Percentiles rank a stretch among this genome's conserved stretches.
Evolutionary conservation across 2,113 vertebrate genomes (phyloP).

Genomic region (Amphiprion percula): DNA sequence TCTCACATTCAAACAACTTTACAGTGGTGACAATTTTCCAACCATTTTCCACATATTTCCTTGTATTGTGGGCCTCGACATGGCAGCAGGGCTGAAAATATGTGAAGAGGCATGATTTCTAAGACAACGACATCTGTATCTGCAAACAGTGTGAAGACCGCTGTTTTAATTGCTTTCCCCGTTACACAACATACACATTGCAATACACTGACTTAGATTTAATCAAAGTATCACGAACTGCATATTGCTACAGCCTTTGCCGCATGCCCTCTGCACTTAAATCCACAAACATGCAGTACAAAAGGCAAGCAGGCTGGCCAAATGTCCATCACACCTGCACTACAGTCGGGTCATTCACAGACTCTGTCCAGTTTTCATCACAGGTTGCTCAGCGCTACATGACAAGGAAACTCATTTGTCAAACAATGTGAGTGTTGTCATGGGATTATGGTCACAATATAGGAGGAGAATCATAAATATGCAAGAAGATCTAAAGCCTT

Average conservation of each 20-base stretch:
- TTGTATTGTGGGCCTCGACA: conserved; percentile 22
- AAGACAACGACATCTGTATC: conserved; percentile 23
- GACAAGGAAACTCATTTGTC: conserved; percentile 63
- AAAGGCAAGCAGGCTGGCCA: conserved; percentile 26
- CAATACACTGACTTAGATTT: background rate
- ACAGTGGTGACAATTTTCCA: conserved; percentile 46
- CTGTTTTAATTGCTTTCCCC: conserved; percentile 3
- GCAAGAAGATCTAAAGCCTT: conserved; percentile 50
- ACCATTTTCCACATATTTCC: conserved; percentile 43
- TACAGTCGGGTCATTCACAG: conserved; percentile 52
- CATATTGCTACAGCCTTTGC: background rate
- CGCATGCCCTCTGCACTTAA: background rate
- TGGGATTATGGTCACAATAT: conserved; percentile 60
- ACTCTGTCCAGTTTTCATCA: conserved; percentile 30
- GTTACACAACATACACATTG: background rate
- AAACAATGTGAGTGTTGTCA: conserved; percentile 66
- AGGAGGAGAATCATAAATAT: conserved; percentile 65
- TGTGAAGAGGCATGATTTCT: conserved; percentile 3
- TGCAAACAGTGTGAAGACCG: background rate
- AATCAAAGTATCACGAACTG: background rate
- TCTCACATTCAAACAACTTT: conserved; percentile 53
- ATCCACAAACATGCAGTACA: background rate
- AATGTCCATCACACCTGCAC: conserved; percentile 49
- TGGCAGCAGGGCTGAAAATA: conserved; percentile 24
- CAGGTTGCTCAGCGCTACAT: conserved; percentile 36